These are phyloP conservation scores for Galleria mellonella DNA, from an alignment of 1,140 invertebrate species.

Conservation along the genomic window DNA sequence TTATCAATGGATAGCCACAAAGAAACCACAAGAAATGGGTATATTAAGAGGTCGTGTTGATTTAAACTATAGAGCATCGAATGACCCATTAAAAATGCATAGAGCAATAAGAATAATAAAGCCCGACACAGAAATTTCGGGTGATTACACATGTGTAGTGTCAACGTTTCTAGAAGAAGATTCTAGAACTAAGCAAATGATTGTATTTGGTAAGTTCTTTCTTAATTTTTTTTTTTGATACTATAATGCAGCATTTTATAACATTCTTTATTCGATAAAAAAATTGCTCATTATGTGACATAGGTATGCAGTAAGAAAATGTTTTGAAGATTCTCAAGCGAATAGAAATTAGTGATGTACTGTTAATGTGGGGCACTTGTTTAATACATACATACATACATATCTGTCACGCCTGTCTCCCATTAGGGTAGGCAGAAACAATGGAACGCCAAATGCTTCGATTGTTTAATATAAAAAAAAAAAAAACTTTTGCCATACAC, in stretches of 20 bases:
- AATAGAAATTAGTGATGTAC: too few species aligned
- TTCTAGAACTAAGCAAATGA: slow-evolving; percentile 79
- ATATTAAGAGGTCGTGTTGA: slow-evolving; percentile 79
- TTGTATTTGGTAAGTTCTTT: slow-evolving; percentile 79
- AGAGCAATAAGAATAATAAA: slow-evolving; percentile 80
- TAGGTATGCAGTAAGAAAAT: too few species aligned
- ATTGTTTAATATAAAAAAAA: too few species aligned
- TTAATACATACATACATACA: too few species aligned
- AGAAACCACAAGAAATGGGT: slow-evolving; percentile 77
- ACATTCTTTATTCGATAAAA: too few species aligned
- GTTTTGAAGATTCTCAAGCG: too few species aligned
- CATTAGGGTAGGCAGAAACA: too few species aligned
- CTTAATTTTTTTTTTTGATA: not conserved
- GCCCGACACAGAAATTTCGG: slow-evolving; percentile 81
- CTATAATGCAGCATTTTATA: not conserved
- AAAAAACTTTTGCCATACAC: too few species aligned
- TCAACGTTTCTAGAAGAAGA: slow-evolving; percentile 81
- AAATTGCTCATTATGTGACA: too few species aligned
- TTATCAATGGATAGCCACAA: slow-evolving; percentile 85
- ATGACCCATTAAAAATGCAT: slow-evolving; percentile 75
- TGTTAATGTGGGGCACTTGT: too few species aligned
- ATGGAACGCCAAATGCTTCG: too few species aligned
- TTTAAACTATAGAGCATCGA: slow-evolving; percentile 76
- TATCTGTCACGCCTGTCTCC: too few species aligned
- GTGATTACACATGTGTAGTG: slow-evolving; percentile 83